Base-by-base conservation (phyloP, 1,140 invertebrate genomes). In the Agrypnia vestita region DNA sequence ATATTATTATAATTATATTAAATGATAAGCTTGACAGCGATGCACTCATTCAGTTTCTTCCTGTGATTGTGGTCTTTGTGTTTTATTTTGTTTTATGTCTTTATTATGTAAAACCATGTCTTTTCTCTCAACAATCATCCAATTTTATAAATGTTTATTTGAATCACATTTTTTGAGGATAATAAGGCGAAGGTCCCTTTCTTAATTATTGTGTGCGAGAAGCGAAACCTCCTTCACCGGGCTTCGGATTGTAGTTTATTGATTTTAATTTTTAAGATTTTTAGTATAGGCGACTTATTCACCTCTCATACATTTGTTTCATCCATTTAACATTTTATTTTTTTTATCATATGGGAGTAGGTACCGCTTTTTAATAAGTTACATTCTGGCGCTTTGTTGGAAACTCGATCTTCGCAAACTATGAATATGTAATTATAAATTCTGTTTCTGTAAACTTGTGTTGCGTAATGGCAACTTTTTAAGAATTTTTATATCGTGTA, bases 251-350 rank as follows among this genome's bases (percentile, higher is more conserved):
- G 69, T 82, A 82, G 78, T 77, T 82, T 75, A 76, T 72, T 79
- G 53, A 79, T 82, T 82, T 82, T 82, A 78, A 75, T 79, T 25
- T 74, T 55, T 78, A 80, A 78, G 76, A 78, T 82, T 79, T 74
- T 75, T 83, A 83, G 82, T 67, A 69, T 83, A 83, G 82, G 77
- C 55, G 62, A 62, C 73, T 79, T 72, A 59, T 79, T 79, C 77
- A 73, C 76, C 76, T 79, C 77, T 78, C 76, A 64, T 78, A 71
- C 55, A 61, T 67, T 77, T 71, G 64, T 71, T 78, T 78, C 76
- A 78, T 78, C 76, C 67, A 78, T 78, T 61, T 78, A 19, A 55
- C 21, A 67, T 78, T 78, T 76, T 76, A 17, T 35, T 53, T 71
- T 71, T 53, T 71, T 71, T 56, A 56, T 56, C 71, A 74, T 74